Conservation (phyloP, 1,140 invertebrate species). For the Bemisia tabaci region DNA sequence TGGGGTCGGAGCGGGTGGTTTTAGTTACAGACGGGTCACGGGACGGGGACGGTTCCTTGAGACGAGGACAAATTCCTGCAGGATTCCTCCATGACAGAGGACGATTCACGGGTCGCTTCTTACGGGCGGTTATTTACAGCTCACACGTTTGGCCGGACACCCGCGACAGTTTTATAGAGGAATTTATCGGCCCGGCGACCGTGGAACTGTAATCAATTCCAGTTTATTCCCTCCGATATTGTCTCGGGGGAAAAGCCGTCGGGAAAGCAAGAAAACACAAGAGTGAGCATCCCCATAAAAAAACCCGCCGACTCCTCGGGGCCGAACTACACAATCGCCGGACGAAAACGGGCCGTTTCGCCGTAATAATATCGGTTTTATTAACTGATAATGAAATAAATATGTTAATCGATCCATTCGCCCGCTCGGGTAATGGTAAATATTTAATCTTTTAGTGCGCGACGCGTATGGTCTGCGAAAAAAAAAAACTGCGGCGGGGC, state of each 20-base stretch:
- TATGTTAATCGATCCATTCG: not conserved
- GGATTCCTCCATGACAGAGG: too few species aligned
- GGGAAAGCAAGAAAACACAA: too few species aligned
- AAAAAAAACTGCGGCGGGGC: not conserved
- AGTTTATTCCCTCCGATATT: not conserved
- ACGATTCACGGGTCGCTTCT: too few species aligned
- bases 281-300: too few species aligned
- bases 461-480: not conserved
- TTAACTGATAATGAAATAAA: not conserved
- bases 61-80: too few species aligned
- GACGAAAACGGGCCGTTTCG: too few species aligned
- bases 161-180: not conserved
- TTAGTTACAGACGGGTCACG: too few species aligned
- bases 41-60: too few species aligned
- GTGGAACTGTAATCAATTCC: not conserved
- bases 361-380: not conserved
- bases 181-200: not conserved
- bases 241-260: too few species aligned
- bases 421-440: not conserved
- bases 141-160: not conserved
- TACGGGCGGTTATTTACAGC: not conserved
- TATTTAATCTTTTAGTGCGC: not conserved
- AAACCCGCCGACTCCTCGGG: too few species aligned
- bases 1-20: too few species aligned
- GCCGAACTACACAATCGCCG: too few species aligned